Evolutionary conservation across 2,113 vertebrate species (phyloP).

Genomic region (Fregetta grallaria): DNA sequence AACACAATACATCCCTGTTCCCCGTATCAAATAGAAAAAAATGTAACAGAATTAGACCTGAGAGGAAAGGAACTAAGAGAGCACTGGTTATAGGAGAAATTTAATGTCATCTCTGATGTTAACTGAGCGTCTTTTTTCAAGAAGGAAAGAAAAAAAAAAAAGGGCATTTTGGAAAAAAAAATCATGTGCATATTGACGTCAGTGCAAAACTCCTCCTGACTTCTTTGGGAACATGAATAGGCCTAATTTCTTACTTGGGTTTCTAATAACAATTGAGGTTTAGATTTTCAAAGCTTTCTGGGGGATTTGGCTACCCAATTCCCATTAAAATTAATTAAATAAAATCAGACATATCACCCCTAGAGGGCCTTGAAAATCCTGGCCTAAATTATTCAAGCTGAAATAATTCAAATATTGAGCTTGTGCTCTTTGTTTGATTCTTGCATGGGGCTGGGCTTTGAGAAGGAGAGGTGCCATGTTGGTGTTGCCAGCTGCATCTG

Average conservation of each 20-base stretch:
- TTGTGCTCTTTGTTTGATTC: not conserved
- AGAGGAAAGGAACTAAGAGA: not conserved
- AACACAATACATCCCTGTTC: not conserved
- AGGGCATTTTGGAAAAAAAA: not conserved
- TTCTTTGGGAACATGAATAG: not conserved
- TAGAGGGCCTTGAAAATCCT: not conserved
- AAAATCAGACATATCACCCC: not conserved
- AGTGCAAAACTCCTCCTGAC: not conserved
- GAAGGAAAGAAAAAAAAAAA: not conserved
- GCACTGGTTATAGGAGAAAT: not conserved
- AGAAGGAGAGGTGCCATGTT: not conserved
- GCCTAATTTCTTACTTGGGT: not conserved
- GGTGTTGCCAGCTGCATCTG: not conserved
- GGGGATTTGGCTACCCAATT: not conserved
- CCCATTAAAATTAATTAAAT: not conserved
- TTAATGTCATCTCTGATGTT: not conserved
- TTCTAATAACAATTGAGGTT: not conserved
- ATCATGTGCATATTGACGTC: not conserved
- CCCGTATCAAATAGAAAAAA: not conserved
- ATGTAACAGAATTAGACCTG: not conserved
- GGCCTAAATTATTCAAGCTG: conserved; percentile 4
- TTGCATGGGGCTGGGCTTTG: not conserved
- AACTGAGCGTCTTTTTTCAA: not conserved
- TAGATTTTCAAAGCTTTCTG: conserved; percentile 17
- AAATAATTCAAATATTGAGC: not conserved